Base-by-base conservation (phyloP, 2,797 vertebrate species). In the Gadopsis marmoratus region DNA sequence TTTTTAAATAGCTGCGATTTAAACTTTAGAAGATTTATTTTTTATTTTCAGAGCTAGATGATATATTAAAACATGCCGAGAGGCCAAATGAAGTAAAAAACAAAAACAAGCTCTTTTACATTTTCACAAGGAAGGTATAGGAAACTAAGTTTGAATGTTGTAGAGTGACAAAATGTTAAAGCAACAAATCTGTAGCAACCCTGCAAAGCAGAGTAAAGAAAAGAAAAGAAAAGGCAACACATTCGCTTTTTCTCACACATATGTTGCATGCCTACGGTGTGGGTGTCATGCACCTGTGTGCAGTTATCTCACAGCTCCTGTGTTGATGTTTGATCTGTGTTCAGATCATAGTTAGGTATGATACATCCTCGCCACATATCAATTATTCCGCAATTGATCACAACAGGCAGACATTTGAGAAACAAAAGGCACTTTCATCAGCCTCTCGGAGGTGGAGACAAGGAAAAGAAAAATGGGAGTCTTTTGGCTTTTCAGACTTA, bases 401-500 rank as follows among this genome's bases (percentile, higher is more conserved):
- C 71, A 87, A 91, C 81, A 90, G 85, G 77, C 71, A 81, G 82
- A 86, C 83, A 55, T 90, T 91, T 83, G 64, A 85, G 88, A 85
- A 88, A 94, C 92, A 93, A 93, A 91, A 91, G 91, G 50, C 74
- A 91, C 92, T 93, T 93, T 94, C 90, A 92, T 93, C 89, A 65
- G 83, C 62, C 71, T 73, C 68, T 78, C 69, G 55, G 75, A 86
- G 74, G 82, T 89, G 86, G 88, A 91, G 90, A 93, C 88, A 85
- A 83, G 85, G 82, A 78, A 82, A 90, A 91, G 88, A 93, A 92
- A 91, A 92, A 91, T 90, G 86, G 91, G 86, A 89, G 91, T 84
- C 86, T 94, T 91, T 92, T 88, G 93, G 88, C 86, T 90, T 88
- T 92, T 91, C 88, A 94, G 92, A 91, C 91, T 95, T 94, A 95